These are phyloP conservation scores for Nematolebias whitei DNA, from an alignment of 2,113 vertebrate species.

Conservation along the genomic window DNA sequence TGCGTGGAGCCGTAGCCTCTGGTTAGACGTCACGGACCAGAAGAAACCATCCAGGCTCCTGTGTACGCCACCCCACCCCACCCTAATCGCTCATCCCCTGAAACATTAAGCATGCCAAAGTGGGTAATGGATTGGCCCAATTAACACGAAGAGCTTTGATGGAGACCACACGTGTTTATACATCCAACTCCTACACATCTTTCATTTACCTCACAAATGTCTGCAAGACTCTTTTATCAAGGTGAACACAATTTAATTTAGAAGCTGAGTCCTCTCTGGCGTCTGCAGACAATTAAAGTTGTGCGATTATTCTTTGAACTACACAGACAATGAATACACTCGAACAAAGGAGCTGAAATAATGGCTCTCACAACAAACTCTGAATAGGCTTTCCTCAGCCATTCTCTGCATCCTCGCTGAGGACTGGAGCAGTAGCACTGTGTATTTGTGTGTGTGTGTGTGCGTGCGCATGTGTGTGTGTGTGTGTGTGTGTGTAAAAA, in stretches of 20 bases:
- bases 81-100: slow-evolving; percentile 64
- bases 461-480: slow-evolving; percentile 21
- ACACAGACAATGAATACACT: slow-evolving; percentile 28
- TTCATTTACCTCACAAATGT: slow-evolving; percentile 30
- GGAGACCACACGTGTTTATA: slow-evolving; percentile 61
- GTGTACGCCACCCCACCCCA: slow-evolving; percentile 11
- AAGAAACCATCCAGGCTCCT: slow-evolving; percentile 39
- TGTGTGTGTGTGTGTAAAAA: too few species aligned
- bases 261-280: slow-evolving; percentile 15
- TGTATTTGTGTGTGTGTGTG: slow-evolving; percentile 34
- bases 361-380: slow-evolving; percentile 28
- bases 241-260: slow-evolving; percentile 56
- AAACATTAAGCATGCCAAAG: slow-evolving; percentile 66
- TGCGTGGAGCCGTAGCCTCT: slow-evolving; percentile 59
- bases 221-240: slow-evolving; percentile 46
- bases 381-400: slow-evolving; percentile 18
- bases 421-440: slow-evolving; percentile 10
- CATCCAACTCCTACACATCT: slow-evolving; percentile 28
- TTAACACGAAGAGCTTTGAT: slow-evolving; percentile 56
- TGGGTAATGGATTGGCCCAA: slow-evolving; percentile 62
- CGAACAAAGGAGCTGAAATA: slow-evolving; percentile 54
- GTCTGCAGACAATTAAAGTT: slow-evolving; percentile 38
- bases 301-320: slow-evolving; percentile 49
- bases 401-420: slow-evolving; percentile 4
- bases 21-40: slow-evolving; percentile 62